phyloP scores from a whole-genome alignment of 2,797 vertebrate species.

The Lates japonicus region DNA sequence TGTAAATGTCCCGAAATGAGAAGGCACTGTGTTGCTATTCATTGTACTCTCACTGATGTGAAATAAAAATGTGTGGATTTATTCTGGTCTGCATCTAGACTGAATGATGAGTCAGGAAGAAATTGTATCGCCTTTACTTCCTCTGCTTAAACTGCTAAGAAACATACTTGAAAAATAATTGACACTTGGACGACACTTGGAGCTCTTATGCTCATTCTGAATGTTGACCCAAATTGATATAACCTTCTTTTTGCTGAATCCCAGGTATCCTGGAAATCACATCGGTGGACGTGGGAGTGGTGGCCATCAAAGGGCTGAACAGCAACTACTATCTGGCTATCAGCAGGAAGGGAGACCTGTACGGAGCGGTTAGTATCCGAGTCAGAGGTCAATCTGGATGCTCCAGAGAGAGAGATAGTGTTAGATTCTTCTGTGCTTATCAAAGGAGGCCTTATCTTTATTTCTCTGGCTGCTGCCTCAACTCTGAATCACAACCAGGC shows the following conservation, averaged over 20 bases:
- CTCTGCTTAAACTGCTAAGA: background rate
- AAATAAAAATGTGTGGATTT: slow-evolving; percentile 20
- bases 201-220: background rate
- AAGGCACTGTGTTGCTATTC: slow-evolving; percentile 23
- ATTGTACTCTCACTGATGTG: slow-evolving; percentile 18
- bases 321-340: slow-evolving; percentile 98
- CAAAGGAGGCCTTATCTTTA: slow-evolving; percentile 63
- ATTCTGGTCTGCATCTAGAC: background rate
- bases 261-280: slow-evolving; percentile 97
- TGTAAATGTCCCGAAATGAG: slow-evolving; percentile 34
- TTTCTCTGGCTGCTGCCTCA: slow-evolving; percentile 42
- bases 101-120: background rate
- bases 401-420: slow-evolving; percentile 65
- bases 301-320: slow-evolving; percentile 95
- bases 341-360: slow-evolving; percentile 95
- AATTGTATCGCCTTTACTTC: background rate
- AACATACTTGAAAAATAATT: background rate
- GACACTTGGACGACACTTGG: background rate
- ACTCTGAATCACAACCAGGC: slow-evolving; percentile 45
- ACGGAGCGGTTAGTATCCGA: slow-evolving; percentile 93
- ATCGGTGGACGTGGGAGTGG: slow-evolving; percentile 97
- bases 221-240: slow-evolving; percentile 18
- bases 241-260: slow-evolving; percentile 54
- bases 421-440: slow-evolving; percentile 58
- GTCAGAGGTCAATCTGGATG: slow-evolving; percentile 75